Evolutionary conservation across 2,888 invertebrate species (phyloP), one percentile per base, ranked within the genome.

Genomic region (Blera fallax): DNA sequence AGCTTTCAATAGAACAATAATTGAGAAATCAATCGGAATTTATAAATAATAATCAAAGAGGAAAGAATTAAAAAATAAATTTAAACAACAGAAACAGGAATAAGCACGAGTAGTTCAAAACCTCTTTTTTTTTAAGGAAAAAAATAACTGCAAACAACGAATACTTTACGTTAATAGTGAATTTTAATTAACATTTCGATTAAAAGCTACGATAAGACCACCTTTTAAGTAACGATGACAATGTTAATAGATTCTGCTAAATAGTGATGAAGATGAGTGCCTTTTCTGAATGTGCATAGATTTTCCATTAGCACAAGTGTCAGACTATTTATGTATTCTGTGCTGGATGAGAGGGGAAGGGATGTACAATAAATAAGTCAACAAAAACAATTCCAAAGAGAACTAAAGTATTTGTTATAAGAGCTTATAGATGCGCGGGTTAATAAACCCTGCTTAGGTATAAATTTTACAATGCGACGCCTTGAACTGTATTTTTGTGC

Each of bases 21-120:
- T 67, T 67, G 50, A 40, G 40, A 40, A 54, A 52, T 52, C 37
- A 67, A 52, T 40, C 37, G 14, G 24, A 67, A 67, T 67, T 52
- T 40, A 18, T 37, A 67, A 67, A 37, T 29, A 37, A 52, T 40
- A 67, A 37, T 67, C 32, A 11, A 27, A 16, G 10, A 2, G 4
- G n/a, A 18, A 11, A 27, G 16, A 27, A 24, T 24, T n/a, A 27
- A 32, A 6, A 50, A 29, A 70, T 5, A 43, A 54, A 27, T 34
- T 11, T 52, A 10, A 11, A 40, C 27, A 0, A 3, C 37, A 24
- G 10, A 67, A 67, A 67, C 65, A 21, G 65, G 65, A 50, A 62
- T 62, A 2, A 11, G 29, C 8, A 14, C 18, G 45, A 29, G 8
- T 24, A 24, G 2, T 24, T 24, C 4, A 24, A 24, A 4, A 24